Percentiles rank a stretch among this genome's conserved stretches.
These are phyloP conservation scores for Herpailurus yagouaroundi DNA, from an alignment of 2,113 vertebrate species.

Conservation along the genomic window DNA sequence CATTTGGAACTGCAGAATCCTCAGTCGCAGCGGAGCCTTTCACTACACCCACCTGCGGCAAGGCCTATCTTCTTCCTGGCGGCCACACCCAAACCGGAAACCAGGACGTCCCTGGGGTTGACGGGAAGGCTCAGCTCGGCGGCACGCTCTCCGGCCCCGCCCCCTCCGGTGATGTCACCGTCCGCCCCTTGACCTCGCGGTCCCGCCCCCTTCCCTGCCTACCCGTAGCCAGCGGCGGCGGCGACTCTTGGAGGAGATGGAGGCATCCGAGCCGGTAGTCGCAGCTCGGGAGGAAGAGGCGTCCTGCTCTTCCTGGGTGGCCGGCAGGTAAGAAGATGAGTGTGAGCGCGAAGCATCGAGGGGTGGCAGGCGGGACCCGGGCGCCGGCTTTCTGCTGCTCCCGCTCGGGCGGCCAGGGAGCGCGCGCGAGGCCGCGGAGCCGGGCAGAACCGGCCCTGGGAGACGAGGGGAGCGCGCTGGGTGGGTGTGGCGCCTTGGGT, in stretches of 20 bases:
- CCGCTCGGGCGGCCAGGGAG: neutral
- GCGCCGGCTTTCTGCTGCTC: neutral
- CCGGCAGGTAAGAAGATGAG: conserved; percentile 49
- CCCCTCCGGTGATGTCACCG: conserved; percentile 29
- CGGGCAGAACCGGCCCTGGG: neutral
- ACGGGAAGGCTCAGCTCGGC: neutral
- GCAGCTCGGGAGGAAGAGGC: neutral
- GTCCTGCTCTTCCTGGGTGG: conserved; percentile 67
- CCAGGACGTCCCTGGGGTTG: neutral
- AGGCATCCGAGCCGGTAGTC: fast-evolving
- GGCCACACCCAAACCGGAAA: conserved; percentile 68
- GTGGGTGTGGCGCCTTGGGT: conserved; percentile 80
- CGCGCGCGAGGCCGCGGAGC: neutral
- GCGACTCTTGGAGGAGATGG: neutral
- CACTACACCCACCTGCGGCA: neutral
- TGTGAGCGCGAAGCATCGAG: neutral
- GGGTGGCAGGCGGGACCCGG: no score
- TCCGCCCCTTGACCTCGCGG: conserved; percentile 62
- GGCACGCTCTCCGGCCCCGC: neutral
- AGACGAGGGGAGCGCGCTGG: neutral
- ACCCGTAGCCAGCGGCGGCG: neutral
- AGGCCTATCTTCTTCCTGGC: fast-evolving
- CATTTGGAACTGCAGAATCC: fast-evolving
- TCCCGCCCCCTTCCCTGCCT: conserved; percentile 36
- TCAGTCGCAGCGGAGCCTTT: fast-evolving